Percentiles rank a stretch among this genome's conserved stretches.
phyloP scores from a whole-genome alignment of 2,113 vertebrate species.

The Barbus barbus region DNA sequence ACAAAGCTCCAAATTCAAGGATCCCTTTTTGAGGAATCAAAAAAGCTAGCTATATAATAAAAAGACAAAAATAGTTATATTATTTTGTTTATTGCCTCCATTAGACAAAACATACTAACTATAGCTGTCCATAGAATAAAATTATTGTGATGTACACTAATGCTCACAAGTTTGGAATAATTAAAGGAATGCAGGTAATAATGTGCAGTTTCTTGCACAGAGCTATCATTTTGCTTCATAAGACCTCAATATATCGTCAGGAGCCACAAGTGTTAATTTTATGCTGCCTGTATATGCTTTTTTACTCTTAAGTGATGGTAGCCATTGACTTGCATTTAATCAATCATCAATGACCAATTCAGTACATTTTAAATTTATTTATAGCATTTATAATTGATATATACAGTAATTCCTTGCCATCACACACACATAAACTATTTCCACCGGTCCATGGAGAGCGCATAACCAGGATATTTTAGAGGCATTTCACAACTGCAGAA shows the following conservation, averaged over 20 bases:
- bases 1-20: background rate
- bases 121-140: background rate
- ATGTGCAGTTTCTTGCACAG: background rate
- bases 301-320: no score
- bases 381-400: background rate
- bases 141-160: background rate
- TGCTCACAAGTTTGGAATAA: no score
- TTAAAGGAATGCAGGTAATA: background rate
- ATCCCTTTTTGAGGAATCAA: background rate
- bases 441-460: background rate
- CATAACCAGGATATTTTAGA: conserved; percentile 28
- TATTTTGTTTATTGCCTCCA: no score
- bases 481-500: background rate
- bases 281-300: no score
- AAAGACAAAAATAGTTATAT: no score
- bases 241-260: background rate
- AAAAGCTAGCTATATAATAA: background rate
- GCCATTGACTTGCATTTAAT: background rate
- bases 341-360: background rate
- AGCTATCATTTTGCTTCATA: background rate
- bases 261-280: background rate
- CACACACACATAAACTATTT: background rate
- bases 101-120: background rate
- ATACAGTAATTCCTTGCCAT: no score
- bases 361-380: background rate